Evolutionary conservation across 2,888 invertebrate species (phyloP).

Genomic region (Agrotis clavis): DNA sequence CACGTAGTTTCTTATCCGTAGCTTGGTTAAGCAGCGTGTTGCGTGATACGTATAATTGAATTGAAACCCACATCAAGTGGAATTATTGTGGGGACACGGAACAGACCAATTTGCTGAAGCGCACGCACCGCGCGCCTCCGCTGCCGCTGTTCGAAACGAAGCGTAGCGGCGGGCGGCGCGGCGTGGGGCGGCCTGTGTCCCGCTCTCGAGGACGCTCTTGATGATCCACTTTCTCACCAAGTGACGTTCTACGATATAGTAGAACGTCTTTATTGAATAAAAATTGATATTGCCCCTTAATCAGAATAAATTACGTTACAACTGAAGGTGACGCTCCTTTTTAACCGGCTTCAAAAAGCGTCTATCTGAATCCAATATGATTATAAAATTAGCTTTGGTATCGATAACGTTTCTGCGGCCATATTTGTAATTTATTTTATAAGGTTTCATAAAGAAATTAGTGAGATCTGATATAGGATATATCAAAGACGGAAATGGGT

Average conservation of each 20-base stretch:
- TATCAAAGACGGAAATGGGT: no score
- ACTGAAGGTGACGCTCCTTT: conserved; percentile 1
- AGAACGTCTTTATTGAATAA: no score
- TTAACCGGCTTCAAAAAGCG: conserved; percentile 5
- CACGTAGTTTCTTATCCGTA: conserved; percentile 48
- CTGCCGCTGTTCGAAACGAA: not conserved
- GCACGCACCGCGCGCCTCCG: conserved; percentile 62
- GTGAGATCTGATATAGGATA: not conserved
- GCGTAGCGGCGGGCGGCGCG: not conserved
- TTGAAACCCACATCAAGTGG: conserved; percentile 80
- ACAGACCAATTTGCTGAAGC: conserved; percentile 73
- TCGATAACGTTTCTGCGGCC: not conserved
- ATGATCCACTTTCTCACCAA: conserved; percentile 37
- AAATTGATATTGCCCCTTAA: no score
- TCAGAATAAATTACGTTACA: conserved; percentile 7
- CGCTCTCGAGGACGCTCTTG: conserved; percentile 26
- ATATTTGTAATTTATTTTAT: no score
- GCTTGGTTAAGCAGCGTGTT: conserved; percentile 66
- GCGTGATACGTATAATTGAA: conserved; percentile 83
- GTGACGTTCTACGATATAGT: conserved; percentile 17
- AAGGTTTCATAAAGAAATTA: no score
- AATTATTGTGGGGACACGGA: conserved; percentile 80
- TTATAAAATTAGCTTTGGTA: not conserved
- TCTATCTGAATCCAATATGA: no score
- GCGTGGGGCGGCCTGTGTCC: no score